Evolutionary conservation across 2,797 vertebrate species (phyloP).

Genomic region (Poecilia picta): DNA sequence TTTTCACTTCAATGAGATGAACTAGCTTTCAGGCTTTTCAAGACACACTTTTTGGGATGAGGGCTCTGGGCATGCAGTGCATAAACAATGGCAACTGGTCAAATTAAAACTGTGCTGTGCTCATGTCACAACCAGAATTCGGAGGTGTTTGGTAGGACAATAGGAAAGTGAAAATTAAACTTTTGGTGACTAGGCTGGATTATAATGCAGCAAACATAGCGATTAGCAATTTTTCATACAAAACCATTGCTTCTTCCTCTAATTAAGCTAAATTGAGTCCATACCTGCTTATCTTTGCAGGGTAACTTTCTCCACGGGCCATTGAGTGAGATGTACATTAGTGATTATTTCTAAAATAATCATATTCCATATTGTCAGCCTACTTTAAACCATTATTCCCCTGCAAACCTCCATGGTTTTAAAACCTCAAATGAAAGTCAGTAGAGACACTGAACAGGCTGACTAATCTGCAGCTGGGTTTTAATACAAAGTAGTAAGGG

Average conservation of each 20-base stretch:
- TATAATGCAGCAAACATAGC: background rate
- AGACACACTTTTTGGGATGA: background rate
- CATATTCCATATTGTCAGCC: background rate
- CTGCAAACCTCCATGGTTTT: background rate
- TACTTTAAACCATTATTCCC: background rate
- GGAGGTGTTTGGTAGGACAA: background rate
- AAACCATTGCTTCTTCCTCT: background rate
- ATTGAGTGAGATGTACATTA: background rate
- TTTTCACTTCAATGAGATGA: constrained; percentile 5
- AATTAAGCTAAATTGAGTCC: background rate
- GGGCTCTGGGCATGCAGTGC: background rate
- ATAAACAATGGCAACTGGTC: background rate
- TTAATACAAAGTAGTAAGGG: constrained; percentile 50
- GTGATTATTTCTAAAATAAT: background rate
- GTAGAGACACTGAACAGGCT: constrained; percentile 24
- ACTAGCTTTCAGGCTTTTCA: background rate
- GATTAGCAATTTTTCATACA: background rate
- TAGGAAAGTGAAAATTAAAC: background rate
- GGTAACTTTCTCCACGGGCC: background rate
- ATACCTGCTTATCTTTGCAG: background rate
- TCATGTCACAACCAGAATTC: background rate
- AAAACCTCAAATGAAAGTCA: constrained; percentile 10
- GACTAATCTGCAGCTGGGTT: constrained; percentile 60
- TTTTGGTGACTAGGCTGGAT: background rate
- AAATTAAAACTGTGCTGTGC: background rate